Conservation (phyloP, 2,797 vertebrate species). For the Garrulus glandarius region DNA sequence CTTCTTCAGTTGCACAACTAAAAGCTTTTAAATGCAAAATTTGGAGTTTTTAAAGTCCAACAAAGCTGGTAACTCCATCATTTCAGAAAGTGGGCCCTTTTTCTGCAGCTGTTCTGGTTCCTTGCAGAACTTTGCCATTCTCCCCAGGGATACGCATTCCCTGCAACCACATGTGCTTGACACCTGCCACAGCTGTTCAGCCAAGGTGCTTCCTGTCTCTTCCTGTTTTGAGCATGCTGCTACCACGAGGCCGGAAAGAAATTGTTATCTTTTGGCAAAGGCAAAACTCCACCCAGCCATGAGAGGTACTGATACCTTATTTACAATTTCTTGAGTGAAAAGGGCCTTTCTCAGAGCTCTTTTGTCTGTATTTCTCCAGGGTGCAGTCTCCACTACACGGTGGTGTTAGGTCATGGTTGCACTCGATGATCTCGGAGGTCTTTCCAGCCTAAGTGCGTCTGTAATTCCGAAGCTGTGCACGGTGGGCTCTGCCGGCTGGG, state of each 20-base stretch:
- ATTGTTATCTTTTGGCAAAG: fast-evolving
- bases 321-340: fast-evolving
- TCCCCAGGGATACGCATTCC: fast-evolving
- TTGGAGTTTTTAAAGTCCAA: not conserved
- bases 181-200: fast-evolving
- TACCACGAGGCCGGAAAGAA: not conserved
- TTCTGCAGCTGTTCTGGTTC: not conserved
- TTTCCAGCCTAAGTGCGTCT: not conserved
- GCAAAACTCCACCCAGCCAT: not conserved
- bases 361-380: fast-evolving
- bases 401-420: not conserved
- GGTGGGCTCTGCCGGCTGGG: not conserved
- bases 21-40: not conserved
- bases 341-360: not conserved
- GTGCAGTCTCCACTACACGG: fast-evolving
- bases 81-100: not conserved
- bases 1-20: not conserved
- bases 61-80: fast-evolving
- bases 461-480: not conserved
- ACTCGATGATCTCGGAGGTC: no score
- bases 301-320: not conserved
- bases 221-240: fast-evolving
- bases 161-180: not conserved
- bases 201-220: not conserved
- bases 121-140: fast-evolving